Conservation (phyloP, 2,888 invertebrate species). For the Yponomeuta malinellus region DNA sequence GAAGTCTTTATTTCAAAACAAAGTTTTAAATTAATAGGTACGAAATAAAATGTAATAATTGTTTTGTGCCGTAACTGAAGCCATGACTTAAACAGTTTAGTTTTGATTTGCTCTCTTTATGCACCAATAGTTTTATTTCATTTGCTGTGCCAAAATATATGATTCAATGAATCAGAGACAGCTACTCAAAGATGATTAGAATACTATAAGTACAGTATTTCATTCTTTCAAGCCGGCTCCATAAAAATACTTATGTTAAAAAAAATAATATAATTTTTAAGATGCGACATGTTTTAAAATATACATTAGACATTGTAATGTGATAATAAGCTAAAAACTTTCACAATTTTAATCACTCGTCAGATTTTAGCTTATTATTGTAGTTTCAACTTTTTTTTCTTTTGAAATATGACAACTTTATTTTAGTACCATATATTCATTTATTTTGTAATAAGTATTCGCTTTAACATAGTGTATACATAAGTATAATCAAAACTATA, state of each 20-base stretch:
- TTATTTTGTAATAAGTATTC: slow-evolving; percentile 11
- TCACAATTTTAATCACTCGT: too few relatives aligned
- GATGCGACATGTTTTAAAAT: too few relatives aligned
- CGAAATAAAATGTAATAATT: background rate
- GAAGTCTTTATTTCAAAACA: background rate
- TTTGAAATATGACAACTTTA: too few relatives aligned
- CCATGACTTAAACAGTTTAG: slow-evolving; percentile 13
- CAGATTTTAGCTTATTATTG: too few relatives aligned
- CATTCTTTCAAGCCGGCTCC: too few relatives aligned
- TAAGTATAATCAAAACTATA: slow-evolving; percentile 45
- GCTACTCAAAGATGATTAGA: slow-evolving; percentile 20
- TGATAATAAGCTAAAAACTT: too few relatives aligned
- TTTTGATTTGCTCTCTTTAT: slow-evolving; percentile 11
- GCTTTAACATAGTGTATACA: slow-evolving; percentile 30
- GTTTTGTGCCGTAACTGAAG: slow-evolving; percentile 1
- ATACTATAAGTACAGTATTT: too few relatives aligned
- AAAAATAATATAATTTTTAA: too few relatives aligned
- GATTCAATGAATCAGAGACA: slow-evolving; percentile 54
- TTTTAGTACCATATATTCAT: too few relatives aligned
- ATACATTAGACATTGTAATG: too few relatives aligned
- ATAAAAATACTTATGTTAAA: too few relatives aligned
- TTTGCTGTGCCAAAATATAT: slow-evolving; percentile 55
- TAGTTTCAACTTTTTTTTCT: too few relatives aligned
- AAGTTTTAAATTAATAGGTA: background rate
- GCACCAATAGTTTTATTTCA: slow-evolving; percentile 9